Evolutionary conservation across 2,797 vertebrate species (phyloP).

Genomic region (Diglossa cyanea): DNA sequence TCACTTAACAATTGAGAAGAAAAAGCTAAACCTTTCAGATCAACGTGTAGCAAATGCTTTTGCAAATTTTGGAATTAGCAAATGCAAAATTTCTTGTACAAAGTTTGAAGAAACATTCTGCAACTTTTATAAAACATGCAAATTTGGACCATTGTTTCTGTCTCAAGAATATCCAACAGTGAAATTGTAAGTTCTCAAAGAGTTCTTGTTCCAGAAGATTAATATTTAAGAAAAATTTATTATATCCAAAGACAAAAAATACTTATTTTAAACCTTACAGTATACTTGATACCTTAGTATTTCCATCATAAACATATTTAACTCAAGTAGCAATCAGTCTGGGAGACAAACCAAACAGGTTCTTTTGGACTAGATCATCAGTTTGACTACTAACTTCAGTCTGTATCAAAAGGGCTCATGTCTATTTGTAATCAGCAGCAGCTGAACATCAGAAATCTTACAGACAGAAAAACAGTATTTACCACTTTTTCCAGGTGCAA

Average conservation of each 20-base stretch:
- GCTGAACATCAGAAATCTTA: background rate
- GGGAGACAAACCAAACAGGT: background rate
- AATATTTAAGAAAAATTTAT: background rate
- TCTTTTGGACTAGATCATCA: background rate
- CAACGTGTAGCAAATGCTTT: background rate
- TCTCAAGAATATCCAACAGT: background rate
- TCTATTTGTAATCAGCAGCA: background rate
- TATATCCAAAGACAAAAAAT: background rate
- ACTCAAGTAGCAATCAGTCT: background rate
- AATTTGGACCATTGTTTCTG: background rate
- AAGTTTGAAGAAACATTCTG: background rate
- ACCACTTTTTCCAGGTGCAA: background rate
- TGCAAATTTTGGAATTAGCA: background rate
- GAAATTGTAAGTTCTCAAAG: background rate
- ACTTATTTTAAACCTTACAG: background rate
- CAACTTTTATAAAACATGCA: background rate
- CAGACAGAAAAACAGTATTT: background rate
- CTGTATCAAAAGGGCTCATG: background rate
- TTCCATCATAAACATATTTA: background rate
- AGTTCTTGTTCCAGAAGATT: background rate
- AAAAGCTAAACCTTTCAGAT: background rate
- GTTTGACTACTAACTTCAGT: background rate
- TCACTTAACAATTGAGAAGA: background rate
- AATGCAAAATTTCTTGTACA: background rate
- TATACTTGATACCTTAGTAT: background rate